Evolutionary conservation across 2,113 vertebrate genomes (phyloP).

Genomic region (Larimichthys crocea): DNA sequence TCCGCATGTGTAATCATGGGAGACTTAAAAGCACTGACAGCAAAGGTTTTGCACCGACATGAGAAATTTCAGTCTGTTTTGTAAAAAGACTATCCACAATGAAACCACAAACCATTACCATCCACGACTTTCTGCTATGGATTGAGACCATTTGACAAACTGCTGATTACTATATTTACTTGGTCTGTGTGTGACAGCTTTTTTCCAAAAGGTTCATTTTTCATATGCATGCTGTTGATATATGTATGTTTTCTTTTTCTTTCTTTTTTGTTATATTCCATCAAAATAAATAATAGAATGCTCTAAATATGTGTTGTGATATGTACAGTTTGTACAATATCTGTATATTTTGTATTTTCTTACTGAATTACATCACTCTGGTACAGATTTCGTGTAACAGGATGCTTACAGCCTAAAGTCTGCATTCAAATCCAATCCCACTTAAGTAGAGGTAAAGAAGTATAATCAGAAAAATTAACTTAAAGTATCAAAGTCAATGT

Average conservation of each 20-base stretch:
- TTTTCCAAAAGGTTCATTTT: neutral
- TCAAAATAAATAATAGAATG: too few relatives aligned
- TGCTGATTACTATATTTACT: neutral
- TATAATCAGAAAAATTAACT: too few relatives aligned
- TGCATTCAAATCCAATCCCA: neutral
- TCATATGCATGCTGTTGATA: neutral
- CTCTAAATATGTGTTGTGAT: too few relatives aligned
- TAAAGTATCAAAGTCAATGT: neutral
- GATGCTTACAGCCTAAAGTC: neutral
- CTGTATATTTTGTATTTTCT: neutral
- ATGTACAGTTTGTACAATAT: neutral
- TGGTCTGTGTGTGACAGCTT: neutral
- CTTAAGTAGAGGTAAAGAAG: neutral
- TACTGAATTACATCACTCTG: neutral
- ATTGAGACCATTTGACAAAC: neutral
- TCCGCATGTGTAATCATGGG: neutral
- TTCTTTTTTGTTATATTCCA: too few relatives aligned
- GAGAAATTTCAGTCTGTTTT: conserved; percentile 3
- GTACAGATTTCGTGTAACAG: neutral
- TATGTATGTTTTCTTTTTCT: neutral
- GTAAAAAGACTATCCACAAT: neutral
- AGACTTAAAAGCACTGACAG: neutral
- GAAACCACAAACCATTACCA: neutral
- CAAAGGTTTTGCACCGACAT: neutral
- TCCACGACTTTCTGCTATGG: neutral